Conservation (phyloP, 1,140 invertebrate species). For the Cydia pomonella region DNA sequence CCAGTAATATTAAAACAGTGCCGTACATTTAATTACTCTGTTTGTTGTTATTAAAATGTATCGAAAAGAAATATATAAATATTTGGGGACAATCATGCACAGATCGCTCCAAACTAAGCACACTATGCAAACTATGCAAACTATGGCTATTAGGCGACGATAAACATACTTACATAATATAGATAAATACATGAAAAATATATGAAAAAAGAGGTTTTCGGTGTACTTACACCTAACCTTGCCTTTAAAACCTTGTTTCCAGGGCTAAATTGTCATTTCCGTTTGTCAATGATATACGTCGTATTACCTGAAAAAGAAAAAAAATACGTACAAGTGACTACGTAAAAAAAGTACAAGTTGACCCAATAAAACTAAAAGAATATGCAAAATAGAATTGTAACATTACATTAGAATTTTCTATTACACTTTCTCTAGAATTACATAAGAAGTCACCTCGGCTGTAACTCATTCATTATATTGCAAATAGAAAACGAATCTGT, state of each 20-base stretch:
- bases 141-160: no score
- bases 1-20: no score
- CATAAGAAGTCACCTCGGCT: not conserved
- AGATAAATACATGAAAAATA: no score
- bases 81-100: no score
- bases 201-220: no score
- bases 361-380: not conserved
- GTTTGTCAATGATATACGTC: not conserved
- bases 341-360: not conserved
- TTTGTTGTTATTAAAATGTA: no score
- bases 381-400: not conserved
- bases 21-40: no score
- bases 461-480: constrained; percentile 17
- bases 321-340: not conserved
- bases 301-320: not conserved
- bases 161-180: no score
- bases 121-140: no score
- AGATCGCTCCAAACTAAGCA: no score
- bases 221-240: no score
- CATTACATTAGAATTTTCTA: constrained; percentile 6
- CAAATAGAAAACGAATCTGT: constrained; percentile 1
- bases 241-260: not conserved
- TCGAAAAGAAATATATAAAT: no score
- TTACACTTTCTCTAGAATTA: constrained; percentile 2
- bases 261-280: not conserved